These are phyloP conservation scores for Laticauda laticaudata DNA, from an alignment of 2,113 vertebrate genomes.

Conservation along the genomic window DNA sequence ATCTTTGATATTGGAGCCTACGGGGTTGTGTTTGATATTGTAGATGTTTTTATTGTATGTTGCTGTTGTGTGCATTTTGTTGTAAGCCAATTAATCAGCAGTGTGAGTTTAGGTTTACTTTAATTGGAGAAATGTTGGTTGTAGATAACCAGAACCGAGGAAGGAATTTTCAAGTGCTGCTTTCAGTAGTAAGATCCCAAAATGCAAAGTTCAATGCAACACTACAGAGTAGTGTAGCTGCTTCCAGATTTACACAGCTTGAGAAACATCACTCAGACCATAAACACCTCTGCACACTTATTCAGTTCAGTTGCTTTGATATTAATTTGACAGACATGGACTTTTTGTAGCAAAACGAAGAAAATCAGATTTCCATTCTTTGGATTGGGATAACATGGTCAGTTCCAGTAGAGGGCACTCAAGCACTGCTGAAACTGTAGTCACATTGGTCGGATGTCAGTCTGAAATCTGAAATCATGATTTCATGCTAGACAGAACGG, in stretches of 20 bases:
- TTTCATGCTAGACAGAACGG: not conserved
- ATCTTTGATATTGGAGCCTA: not conserved
- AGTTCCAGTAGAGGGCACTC: constrained; percentile 63
- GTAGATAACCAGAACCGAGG: not conserved
- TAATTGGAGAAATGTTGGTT: not conserved
- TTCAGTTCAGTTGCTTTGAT: not conserved
- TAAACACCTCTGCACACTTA: not conserved
- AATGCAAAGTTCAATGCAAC: not conserved
- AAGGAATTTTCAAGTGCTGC: not conserved
- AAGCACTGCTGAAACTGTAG: not conserved
- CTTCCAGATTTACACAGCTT: not conserved
- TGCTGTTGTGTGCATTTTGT: not conserved
- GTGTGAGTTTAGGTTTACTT: not conserved
- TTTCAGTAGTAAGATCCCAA: not conserved
- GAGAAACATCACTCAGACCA: not conserved
- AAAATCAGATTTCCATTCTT: not conserved
- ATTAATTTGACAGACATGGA: not conserved
- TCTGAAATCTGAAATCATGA: not conserved
- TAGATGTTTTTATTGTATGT: not conserved
- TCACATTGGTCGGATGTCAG: not conserved
- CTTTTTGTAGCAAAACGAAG: not conserved
- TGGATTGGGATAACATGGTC: rapidly evolving
- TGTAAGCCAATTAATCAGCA: not conserved
- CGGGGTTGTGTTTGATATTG: not conserved
- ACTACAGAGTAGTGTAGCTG: not conserved